phyloP scores from a whole-genome alignment of 35 echinoderm and acorn worm species.

The Chiridota heheva region DNA sequence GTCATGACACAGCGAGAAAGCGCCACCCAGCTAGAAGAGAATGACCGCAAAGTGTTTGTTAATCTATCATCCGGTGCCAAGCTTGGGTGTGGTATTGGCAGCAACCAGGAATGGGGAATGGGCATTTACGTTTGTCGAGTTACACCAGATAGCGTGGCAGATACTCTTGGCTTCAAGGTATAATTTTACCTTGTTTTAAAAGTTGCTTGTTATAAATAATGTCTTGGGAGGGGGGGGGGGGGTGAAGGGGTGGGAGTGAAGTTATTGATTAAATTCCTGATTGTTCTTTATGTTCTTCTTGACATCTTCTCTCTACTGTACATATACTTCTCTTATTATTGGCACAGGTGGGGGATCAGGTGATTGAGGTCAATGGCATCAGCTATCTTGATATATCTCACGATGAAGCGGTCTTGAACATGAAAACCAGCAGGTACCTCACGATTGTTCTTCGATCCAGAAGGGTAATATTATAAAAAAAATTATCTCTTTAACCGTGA shows the following conservation, averaged over 20 bases:
- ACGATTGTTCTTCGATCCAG: constrained; percentile 50
- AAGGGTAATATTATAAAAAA: constrained; percentile 9
- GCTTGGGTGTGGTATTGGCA: constrained; percentile 84
- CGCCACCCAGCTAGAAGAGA: neutral
- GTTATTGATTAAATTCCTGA: neutral
- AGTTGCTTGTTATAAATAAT: too few species aligned
- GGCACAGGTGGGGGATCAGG: constrained; percentile 75
- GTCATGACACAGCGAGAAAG: neutral
- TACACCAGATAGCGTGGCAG: constrained; percentile 51
- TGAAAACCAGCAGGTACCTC: constrained; percentile 49
- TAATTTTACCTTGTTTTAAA: neutral
- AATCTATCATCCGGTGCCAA: constrained; percentile 64
- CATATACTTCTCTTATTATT: neutral
- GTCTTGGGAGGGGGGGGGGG: too few species aligned
- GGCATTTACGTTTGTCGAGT: constrained; percentile 75
- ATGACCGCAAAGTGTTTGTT: constrained; percentile 74
- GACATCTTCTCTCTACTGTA: too few species aligned
- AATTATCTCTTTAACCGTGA: too few species aligned
- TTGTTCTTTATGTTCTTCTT: constrained; percentile 8
- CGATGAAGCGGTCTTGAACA: constrained; percentile 59
- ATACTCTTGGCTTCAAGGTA: constrained; percentile 76
- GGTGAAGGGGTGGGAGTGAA: neutral
- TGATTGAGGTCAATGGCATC: constrained; percentile 71
- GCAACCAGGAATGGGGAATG: constrained; percentile 40
- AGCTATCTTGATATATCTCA: constrained; percentile 65